Evolutionary conservation across 2,797 vertebrate genomes (phyloP).

Genomic region (Anas flavirostris): DNA sequence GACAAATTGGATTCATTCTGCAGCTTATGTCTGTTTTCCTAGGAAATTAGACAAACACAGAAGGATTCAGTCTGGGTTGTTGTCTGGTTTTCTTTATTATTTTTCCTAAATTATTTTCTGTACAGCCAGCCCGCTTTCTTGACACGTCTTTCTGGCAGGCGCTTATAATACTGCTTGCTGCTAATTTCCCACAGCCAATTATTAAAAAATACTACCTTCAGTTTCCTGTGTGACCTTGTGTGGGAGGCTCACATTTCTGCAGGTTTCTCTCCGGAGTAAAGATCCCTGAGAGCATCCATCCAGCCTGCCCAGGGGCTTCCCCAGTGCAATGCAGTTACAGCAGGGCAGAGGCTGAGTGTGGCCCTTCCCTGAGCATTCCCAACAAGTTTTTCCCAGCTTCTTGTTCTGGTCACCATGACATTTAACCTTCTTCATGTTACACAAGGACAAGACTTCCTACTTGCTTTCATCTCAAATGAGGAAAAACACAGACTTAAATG

Average conservation of each 20-base stretch:
- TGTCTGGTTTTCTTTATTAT: background rate
- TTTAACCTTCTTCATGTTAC: background rate
- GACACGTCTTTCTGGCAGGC: background rate
- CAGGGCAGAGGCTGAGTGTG: background rate
- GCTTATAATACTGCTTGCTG: background rate
- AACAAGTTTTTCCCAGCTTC: background rate
- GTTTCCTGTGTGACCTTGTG: background rate
- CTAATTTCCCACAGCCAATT: conserved; percentile 14
- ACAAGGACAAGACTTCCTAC: background rate
- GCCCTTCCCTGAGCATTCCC: background rate
- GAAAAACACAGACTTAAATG: background rate
- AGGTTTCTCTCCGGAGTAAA: background rate
- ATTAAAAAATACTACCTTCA: background rate
- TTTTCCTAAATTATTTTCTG: background rate
- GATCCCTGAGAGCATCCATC: background rate
- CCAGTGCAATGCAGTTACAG: background rate
- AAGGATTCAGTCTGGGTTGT: background rate
- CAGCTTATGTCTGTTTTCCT: background rate
- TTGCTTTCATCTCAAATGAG: background rate
- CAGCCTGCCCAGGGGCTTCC: background rate
- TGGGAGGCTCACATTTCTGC: background rate
- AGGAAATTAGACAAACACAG: background rate
- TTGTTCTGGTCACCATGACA: background rate
- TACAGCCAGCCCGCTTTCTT: background rate
- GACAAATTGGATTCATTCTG: background rate